Evolutionary conservation across 2,888 invertebrate species (phyloP).

Genomic region (Rapana venosa): DNA sequence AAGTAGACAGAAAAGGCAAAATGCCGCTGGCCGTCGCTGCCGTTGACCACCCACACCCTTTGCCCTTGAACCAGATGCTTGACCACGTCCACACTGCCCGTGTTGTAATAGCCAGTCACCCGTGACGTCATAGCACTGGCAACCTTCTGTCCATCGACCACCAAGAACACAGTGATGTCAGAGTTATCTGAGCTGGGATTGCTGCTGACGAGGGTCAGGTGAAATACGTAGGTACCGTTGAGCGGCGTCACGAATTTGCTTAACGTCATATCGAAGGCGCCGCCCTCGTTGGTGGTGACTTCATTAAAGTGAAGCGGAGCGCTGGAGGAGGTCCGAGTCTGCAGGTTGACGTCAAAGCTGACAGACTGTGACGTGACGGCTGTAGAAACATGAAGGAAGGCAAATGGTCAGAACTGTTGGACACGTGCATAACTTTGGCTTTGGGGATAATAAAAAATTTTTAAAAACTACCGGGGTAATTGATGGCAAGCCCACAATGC

Average conservation of each 20-base stretch:
- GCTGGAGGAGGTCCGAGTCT: neutral
- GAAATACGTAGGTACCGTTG: constrained; percentile 10
- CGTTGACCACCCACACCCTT: neutral
- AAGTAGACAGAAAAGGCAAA: neutral
- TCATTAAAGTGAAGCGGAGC: neutral
- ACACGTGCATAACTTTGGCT: too few relatives aligned
- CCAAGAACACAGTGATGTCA: neutral
- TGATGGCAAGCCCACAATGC: too few relatives aligned
- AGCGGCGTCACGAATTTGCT: neutral
- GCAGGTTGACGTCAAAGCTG: constrained; percentile 21
- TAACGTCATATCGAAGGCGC: neutral
- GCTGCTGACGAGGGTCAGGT: neutral
- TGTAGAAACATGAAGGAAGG: neutral
- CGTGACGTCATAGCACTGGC: neutral
- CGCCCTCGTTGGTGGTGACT: neutral
- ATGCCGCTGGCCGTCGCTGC: neutral
- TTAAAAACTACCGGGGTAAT: too few relatives aligned
- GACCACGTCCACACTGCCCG: constrained; percentile 10
- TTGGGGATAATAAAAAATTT: too few relatives aligned
- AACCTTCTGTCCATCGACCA: neutral
- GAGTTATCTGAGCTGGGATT: neutral
- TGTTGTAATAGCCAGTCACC: neutral
- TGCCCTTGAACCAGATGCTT: neutral
- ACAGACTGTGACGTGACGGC: neutral
- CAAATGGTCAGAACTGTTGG: too few relatives aligned